Evolutionary conservation across 2,888 invertebrate species (phyloP), one percentile per base, ranked within the genome.

Genomic region (Crematogaster levior): DNA sequence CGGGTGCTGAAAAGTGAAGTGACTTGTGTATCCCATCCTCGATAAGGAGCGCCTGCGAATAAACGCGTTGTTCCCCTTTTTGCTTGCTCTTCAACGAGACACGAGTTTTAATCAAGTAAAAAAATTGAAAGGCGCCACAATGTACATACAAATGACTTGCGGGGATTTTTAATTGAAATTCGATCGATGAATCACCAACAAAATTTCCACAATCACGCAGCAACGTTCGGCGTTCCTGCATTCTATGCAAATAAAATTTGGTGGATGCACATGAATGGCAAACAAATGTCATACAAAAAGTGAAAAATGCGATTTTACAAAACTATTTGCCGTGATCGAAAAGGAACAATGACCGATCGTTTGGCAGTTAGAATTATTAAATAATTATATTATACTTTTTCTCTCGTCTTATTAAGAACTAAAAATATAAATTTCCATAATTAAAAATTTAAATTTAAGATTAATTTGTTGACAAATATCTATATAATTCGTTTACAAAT

Each of bases 241-340:
- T 30, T 40, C 34, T 24, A 30, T 77, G 65, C 15, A 77, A 77
- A 66, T 68, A 34, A 43, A 77, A 66, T 56, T 30, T 56, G 40
- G 0, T 77, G 21, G 53, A 43, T 75, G 51, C 34, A 72, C 83
- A 34, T 24, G 40, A 53, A 40, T 34, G n/a, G 40, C 34, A 24
- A 37, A 73, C 70, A 75, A 61, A 83, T 72, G 66, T 73, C 79
- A 86, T 37, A 53, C 73, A 80, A 84, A 81, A 85, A 85, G 82
- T 53, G 53, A 74, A 72, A 81, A 86, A 79, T 81, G 68, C 24
- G 66, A 68, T 46, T 60, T 18, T 43, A 60, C 40, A 30, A 58
- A 40, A 51, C 12, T 18, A 56, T 77, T 60, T 21, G 18, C 63
- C 43, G 34, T 34, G 27, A 12, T 0, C 65, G 24, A 81, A 81